Evolutionary conservation across 1,140 invertebrate species (phyloP).

Genomic region (Probaryconus sp.): DNA sequence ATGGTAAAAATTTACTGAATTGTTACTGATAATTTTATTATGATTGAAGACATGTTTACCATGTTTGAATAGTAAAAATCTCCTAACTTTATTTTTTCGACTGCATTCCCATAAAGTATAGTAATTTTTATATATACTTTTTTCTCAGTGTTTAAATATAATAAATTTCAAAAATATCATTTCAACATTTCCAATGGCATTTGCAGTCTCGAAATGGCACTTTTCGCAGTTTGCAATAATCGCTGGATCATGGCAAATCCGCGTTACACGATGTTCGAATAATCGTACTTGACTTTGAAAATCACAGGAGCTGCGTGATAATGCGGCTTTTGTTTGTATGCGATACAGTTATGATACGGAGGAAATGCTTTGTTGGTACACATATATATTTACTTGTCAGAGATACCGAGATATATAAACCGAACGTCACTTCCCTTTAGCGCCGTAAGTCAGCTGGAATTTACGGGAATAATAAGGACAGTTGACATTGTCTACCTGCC

Average conservation of each 20-base stretch:
- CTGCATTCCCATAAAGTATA: too few species aligned
- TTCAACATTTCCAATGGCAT: too few species aligned
- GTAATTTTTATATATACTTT: too few species aligned
- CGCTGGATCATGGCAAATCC: slow-evolving; percentile 8
- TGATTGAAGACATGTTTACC: too few species aligned
- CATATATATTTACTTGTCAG: slow-evolving; percentile 47
- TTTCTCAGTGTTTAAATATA: too few species aligned
- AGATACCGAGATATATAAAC: slow-evolving; percentile 54
- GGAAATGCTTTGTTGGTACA: slow-evolving; percentile 16
- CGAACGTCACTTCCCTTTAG: slow-evolving; percentile 52
- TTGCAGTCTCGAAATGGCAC: too few species aligned
- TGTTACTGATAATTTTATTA: too few species aligned
- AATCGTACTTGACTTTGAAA: slow-evolving; percentile 46
- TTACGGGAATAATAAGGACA: slow-evolving; percentile 59
- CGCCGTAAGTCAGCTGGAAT: slow-evolving; percentile 56
- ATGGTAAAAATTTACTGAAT: too few species aligned
- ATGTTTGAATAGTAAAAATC: too few species aligned
- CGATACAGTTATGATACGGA: slow-evolving; percentile 25
- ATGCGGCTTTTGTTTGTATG: slow-evolving; percentile 31
- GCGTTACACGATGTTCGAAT: slow-evolving; percentile 18
- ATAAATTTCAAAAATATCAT: too few species aligned
- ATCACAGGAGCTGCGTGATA: slow-evolving; percentile 42
- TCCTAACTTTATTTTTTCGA: too few species aligned
- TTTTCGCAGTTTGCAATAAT: too few species aligned
- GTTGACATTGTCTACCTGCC: slow-evolving; percentile 54